phyloP scores from a whole-genome alignment of 2,113 vertebrate species.

The human (Homo sapiens) region GRCh38 chr22:50657001-50657500 shows the following conservation, averaged over 20 bases:
- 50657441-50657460: no score
- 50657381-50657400: no score
- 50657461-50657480: no score
- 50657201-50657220: background rate
- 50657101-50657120: background rate
- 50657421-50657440: no score
- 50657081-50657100: background rate
- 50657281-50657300: background rate
- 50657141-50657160: background rate
- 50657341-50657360: background rate
- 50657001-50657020: no score
- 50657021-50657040: no score
- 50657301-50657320: background rate
- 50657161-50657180: background rate
- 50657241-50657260: background rate
- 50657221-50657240: background rate
- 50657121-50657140: background rate
- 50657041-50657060: no score
- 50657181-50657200: background rate
- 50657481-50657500: no score
- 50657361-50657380: no score
- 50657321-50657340: no score
- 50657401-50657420: no score
- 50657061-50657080: no score
- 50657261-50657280: background rate